Conservation (phyloP, 1,140 invertebrate species). For the Popillia japonica region DNA sequence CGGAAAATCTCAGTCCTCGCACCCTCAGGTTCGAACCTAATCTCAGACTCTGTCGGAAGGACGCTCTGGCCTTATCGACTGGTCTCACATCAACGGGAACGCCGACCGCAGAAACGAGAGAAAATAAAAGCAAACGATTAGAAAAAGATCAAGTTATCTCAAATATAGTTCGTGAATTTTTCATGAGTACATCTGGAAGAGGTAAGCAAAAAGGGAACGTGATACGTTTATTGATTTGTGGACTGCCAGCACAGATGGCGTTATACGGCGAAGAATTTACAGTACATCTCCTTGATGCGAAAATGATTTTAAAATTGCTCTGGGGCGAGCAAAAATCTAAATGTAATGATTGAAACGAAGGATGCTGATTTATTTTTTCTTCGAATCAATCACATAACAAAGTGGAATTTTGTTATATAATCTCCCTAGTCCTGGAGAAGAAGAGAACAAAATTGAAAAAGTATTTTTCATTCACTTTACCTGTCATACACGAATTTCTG, state of each 20-base stretch:
- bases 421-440: too few species aligned
- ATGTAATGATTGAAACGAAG: neutral
- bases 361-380: too few species aligned
- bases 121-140: conserved; percentile 4
- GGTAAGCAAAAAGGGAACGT: neutral
- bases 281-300: neutral
- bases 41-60: conserved; percentile 65
- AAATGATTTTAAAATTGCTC: neutral
- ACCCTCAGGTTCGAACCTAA: conserved; percentile 58
- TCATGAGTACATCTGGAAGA: neutral
- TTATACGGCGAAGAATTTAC: neutral
- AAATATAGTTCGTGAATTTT: neutral
- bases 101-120: neutral
- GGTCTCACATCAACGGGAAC: conserved; percentile 36
- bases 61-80: conserved; percentile 75
- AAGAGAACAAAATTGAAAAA: too few species aligned
- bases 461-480: too few species aligned
- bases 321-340: neutral
- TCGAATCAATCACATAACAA: too few species aligned
- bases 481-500: too few species aligned
- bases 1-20: conserved; percentile 58
- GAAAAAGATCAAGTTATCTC: neutral
- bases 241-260: neutral
- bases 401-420: too few species aligned
- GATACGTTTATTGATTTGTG: neutral